Evolutionary conservation across 1,140 invertebrate species (phyloP).

Genomic region (Drosophila funebris): DNA sequence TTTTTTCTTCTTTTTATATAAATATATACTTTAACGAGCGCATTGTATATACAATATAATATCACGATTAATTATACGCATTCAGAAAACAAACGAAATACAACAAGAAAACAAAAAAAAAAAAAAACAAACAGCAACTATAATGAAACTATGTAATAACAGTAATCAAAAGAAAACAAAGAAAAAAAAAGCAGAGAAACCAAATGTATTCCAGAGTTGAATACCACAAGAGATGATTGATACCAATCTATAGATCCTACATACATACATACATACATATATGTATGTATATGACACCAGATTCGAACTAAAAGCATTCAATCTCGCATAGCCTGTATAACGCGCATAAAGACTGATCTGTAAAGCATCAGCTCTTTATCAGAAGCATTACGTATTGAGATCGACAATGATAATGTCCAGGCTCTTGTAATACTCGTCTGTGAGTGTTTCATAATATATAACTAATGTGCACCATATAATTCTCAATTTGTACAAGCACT

Average conservation of each 20-base stretch:
- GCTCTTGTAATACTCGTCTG: no score
- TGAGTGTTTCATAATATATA: constrained; percentile 1
- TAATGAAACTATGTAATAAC: background rate
- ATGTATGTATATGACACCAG: no score
- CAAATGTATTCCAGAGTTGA: no score
- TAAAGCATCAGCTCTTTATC: background rate
- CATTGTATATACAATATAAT: constrained; percentile 59
- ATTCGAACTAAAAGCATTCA: no score
- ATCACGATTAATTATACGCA: constrained; percentile 59
- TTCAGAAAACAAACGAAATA: constrained; percentile 6
- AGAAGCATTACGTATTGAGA: background rate
- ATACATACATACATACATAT: no score
- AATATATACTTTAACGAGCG: constrained; percentile 45
- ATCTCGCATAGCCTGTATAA: background rate
- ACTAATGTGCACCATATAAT: constrained; percentile 10
- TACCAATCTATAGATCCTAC: background rate
- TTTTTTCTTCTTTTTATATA: constrained; percentile 9
- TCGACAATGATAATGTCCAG: background rate
- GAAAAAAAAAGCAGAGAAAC: background rate
- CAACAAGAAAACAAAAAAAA: background rate
- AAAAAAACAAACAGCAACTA: background rate
- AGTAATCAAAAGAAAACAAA: background rate
- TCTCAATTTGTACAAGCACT: background rate
- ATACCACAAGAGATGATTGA: background rate
- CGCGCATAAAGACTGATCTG: background rate